Percentiles rank a stretch among this genome's conserved stretches.
These are phyloP conservation scores for Gymnocypris eckloni DNA, from an alignment of 2,797 vertebrate species.

Conservation along the genomic window DNA sequence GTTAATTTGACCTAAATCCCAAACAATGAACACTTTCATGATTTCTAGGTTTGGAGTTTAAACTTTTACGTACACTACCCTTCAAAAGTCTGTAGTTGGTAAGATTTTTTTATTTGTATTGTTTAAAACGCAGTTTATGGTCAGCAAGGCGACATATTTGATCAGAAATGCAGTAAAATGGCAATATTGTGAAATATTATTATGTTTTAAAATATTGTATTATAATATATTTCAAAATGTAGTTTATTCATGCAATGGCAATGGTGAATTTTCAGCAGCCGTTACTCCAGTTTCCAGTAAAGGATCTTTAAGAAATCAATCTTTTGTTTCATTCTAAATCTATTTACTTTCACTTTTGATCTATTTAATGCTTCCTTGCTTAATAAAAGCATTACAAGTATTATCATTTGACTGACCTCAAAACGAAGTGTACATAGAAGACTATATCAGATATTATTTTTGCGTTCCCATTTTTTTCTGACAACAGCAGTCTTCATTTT, in stretches of 20 bases:
- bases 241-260: not conserved
- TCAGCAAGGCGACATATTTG: not conserved
- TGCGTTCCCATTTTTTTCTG: too few species aligned
- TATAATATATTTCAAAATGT: not conserved
- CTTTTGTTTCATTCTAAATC: not conserved
- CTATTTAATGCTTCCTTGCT: not conserved
- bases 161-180: not conserved
- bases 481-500: too few species aligned
- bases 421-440: too few species aligned
- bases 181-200: not conserved
- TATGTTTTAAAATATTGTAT: not conserved
- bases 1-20: not conserved
- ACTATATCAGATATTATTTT: too few species aligned
- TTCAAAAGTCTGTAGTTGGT: not conserved
- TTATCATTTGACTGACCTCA: not conserved
- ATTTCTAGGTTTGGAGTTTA: not conserved
- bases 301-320: not conserved
- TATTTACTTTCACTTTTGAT: not conserved
- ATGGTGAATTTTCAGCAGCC: not conserved
- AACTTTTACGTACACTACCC: not conserved
- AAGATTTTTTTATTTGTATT: not conserved
- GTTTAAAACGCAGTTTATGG: not conserved
- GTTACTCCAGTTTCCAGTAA: not conserved
- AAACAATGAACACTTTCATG: constrained; percentile 6
- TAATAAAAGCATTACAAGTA: not conserved